Evolutionary conservation across 92 coral and sea anemone species (phyloP), one percentile per base, ranked within the genome.

Genomic region (Actinostola sp.): DNA sequence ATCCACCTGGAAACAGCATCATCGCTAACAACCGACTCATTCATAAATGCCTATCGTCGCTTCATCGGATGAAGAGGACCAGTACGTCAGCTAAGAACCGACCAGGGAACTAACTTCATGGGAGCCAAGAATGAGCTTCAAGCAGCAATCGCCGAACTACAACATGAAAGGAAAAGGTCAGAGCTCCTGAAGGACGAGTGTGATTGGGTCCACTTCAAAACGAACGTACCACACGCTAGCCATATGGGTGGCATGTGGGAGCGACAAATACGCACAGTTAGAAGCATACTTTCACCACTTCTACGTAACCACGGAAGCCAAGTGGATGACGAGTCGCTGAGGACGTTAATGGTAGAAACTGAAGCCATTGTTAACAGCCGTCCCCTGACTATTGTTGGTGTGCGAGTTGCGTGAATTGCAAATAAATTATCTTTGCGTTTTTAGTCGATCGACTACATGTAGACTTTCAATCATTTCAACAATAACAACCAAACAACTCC

Each of bases 181-280:
- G 1, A 1, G 1, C 42, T 44, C 1, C 35, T 45, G 17, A 12
- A 46, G 19, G 20, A 48, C 33, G 12, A 46, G 0, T 45, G 53
- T 34, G 63, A 67, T 15, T 70, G 68, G 67, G 2, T 70, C 64
- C 67, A 30, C 2, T 32, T 32, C 46, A 1, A 25, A 26, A 32
- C 16, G 32, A 56, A 35, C 16, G 12, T 19, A 14, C 57, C 42
- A 15, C 16, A 9, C 35, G 65, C 36, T 19, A 45, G 13, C 26
- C 59, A 53, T 28, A 53, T 53, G 59, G 59, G 59, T 25, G 59
- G 59, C 6, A 28, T 53, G 1, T 53, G 59, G 74, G 74, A 67
- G 26, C 0, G 74, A 48, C 9, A 4, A 16, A 67, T 67, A 21
- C 76, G 76, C 1, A 21, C 76, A 3, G 44, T 53, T n/a, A 6